Evolutionary conservation across 2,888 invertebrate species (phyloP), one percentile per base, ranked within the genome.

Genomic region (Myopa tessellatipennis): DNA sequence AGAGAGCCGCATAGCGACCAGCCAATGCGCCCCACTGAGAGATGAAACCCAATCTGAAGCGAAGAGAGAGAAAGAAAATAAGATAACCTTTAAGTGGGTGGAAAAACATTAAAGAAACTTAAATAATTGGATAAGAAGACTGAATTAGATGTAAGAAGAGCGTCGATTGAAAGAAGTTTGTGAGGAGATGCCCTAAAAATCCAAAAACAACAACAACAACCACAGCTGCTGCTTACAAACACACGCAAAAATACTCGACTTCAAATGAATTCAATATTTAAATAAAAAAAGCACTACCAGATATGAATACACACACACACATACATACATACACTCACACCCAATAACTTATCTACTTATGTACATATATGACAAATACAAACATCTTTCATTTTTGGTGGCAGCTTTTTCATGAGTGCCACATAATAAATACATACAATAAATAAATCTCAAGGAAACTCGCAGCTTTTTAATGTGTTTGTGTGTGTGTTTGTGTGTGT

Each of bases 1-100:
- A 92, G 65, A 94, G 89, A 1, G 94, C 94, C 0, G 94, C 94
- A 85, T 94, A 94, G 85, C 93, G 90, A 50, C 93, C 94, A 0
- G 95, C 95, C 77, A 95, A 89, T 0, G 95, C 95, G 77, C 94
- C 94, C 91, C 95, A 94, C 86, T 95, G 95, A 12, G 95, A 94
- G 89, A 95, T 95, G 82, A 95, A 91, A 65, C 95, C 95, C 90
- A 95, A 90, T 89, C 95, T 95, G 92, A 0, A 92, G 92, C 80
- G 85, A 84, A 82, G 79, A 78, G 81, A 74, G 80, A 77, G 80
- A 75, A 76, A 71, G 12, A 77, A 79, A 55, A 16, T 40, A 77
- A 63, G 61, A 45, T 45, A 45, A 45, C 10, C 7, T 45, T 45
- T 45, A 45, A 45, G 10, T 45, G 45, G 3, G 10, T 6, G 10